These are phyloP conservation scores for Crotalus horridus DNA, from an alignment of 2,113 vertebrate species.

Conservation along the genomic window DNA sequence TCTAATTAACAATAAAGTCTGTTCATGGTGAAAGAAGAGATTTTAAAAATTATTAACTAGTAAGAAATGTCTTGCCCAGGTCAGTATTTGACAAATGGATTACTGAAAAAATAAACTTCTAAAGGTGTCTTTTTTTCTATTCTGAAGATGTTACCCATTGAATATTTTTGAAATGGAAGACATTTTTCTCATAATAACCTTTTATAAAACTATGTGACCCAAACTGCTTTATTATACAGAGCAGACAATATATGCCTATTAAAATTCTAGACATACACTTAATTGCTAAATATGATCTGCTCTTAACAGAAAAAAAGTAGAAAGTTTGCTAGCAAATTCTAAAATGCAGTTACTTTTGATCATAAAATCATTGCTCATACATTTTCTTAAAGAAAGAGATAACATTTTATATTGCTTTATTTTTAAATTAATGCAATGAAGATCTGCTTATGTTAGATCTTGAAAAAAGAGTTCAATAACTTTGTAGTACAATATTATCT, in stretches of 20 bases:
- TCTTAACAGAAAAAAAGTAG: not conserved
- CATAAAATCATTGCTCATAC: not conserved
- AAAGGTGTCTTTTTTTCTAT: not conserved
- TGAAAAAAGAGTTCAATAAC: not conserved
- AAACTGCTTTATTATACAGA: not conserved
- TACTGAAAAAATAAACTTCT: not conserved
- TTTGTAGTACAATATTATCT: not conserved
- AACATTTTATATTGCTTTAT: constrained; percentile 20
- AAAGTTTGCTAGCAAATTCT: not conserved
- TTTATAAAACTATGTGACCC: not conserved
- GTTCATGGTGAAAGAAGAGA: not conserved
- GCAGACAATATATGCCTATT: not conserved
- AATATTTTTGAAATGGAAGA: not conserved
- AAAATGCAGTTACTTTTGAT: not conserved
- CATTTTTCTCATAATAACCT: not conserved
- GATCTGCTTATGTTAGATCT: constrained; percentile 2
- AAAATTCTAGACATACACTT: not conserved
- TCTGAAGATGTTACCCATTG: not conserved
- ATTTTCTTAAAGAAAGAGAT: not conserved
- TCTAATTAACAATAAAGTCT: not conserved
- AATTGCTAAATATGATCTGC: not conserved
- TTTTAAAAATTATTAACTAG: not conserved
- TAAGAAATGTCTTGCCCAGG: not conserved
- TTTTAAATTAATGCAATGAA: constrained; percentile 17
- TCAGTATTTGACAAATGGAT: not conserved